Conservation (phyloP, 2,888 invertebrate species). For the Pollenia amentaria region DNA sequence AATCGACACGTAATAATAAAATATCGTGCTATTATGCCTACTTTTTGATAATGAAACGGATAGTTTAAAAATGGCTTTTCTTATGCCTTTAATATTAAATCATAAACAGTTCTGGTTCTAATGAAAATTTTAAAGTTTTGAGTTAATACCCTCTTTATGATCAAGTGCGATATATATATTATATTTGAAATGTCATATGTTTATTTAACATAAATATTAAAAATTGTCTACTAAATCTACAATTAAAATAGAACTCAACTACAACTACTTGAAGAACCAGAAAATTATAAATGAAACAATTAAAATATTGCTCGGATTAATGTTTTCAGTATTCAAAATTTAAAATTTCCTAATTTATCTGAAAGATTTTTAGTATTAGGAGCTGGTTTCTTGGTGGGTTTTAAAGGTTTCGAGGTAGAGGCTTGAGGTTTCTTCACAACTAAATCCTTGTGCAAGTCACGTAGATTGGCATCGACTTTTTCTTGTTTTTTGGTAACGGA, state of each 20-base stretch:
- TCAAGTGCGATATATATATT: too few relatives aligned
- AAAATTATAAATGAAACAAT: neutral
- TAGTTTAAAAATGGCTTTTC: too few relatives aligned
- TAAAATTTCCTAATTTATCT: conserved; percentile 81
- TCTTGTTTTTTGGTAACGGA: conserved; percentile 82
- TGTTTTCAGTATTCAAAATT: conserved; percentile 76
- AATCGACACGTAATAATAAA: too few relatives aligned
- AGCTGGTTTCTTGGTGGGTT: conserved; percentile 79
- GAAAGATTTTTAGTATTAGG: conserved; percentile 81
- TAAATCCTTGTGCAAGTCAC: conserved; percentile 83
- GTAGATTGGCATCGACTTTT: conserved; percentile 82
- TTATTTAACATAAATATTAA: conserved; percentile 35
- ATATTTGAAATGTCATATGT: neutral
- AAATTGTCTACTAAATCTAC: conserved; percentile 51
- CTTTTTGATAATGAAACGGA: too few relatives aligned
- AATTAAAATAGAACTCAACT: conserved; percentile 64
- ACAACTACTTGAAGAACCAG: conserved; percentile 36
- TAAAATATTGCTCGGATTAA: conserved; percentile 25
- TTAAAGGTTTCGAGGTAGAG: conserved; percentile 75
- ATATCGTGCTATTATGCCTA: too few relatives aligned
- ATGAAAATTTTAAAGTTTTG: too few relatives aligned
- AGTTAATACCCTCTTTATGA: too few relatives aligned
- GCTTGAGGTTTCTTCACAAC: conserved; percentile 82
- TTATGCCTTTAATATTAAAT: too few relatives aligned
- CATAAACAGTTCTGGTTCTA: too few relatives aligned